A percentile compares a stretch with the other conserved stretches of the same genome.
phyloP scores from a whole-genome alignment of 2,797 vertebrate genomes.

The Enteromius fasciolatus region DNA sequence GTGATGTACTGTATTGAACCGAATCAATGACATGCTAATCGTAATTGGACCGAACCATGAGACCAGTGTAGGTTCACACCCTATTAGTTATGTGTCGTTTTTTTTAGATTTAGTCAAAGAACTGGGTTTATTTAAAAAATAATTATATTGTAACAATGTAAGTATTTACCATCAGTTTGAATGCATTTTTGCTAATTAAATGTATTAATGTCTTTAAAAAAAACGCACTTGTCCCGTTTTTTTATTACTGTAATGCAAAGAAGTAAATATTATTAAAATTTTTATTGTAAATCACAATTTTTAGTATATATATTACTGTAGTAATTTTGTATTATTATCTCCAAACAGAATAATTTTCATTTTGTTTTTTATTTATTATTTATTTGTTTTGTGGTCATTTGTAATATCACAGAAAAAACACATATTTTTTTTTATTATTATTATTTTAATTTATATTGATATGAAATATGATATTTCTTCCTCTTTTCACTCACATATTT shows the following conservation, averaged over 20 bases:
- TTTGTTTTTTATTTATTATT: neutral
- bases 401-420: too few species aligned
- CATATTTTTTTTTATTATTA: too few species aligned
- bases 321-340: neutral
- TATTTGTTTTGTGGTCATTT: neutral
- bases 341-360: neutral
- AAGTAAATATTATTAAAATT: neutral
- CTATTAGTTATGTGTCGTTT: too few species aligned
- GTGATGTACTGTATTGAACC: too few species aligned
- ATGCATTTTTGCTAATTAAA: neutral
- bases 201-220: neutral
- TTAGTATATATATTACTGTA: neutral
- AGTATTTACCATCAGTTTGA: neutral
- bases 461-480: neutral
- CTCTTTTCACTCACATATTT: neutral
- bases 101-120: neutral
- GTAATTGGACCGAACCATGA: too few species aligned
- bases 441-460: neutral
- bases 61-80: too few species aligned
- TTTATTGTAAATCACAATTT: neutral
- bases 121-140: neutral
- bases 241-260: neutral
- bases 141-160: neutral
- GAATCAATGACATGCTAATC: too few species aligned
- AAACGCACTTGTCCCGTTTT: too few species aligned